These are phyloP conservation scores for Zelostemma sp. DNA, from an alignment of 1,140 invertebrate species.

Conservation along the genomic window DNA sequence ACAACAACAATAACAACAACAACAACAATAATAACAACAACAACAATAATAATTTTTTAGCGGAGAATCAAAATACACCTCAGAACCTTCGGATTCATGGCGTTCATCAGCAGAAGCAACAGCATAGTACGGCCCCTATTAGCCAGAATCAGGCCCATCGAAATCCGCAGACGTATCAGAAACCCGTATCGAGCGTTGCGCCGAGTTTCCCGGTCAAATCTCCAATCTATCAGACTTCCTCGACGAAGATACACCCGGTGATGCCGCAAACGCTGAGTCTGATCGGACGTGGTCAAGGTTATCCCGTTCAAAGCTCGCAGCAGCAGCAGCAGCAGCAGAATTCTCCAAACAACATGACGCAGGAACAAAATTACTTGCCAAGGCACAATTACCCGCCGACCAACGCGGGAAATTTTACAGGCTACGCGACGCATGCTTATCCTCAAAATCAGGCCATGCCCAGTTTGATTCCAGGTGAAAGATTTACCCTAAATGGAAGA, in stretches of 20 bases:
- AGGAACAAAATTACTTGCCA: conserved; percentile 53
- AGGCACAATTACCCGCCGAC: conserved; percentile 51
- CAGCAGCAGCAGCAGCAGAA: conserved; percentile 34
- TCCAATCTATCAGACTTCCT: conserved; percentile 84
- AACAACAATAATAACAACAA: conserved; percentile 50
- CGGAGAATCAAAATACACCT: conserved; percentile 57
- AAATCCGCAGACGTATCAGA: conserved; percentile 70
- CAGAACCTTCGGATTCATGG: conserved; percentile 52
- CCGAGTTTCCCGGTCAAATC: conserved; percentile 80
- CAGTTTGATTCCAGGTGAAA: conserved; percentile 33
- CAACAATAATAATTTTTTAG: conserved; percentile 42
- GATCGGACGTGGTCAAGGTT: conserved; percentile 66
- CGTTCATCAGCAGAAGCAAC: conserved; percentile 35
- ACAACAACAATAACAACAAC: conserved; percentile 53
- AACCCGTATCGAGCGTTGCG: conserved; percentile 86
- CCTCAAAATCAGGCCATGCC: conserved; percentile 28
- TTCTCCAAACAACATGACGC: conserved; percentile 31
- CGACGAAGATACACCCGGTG: conserved; percentile 84
- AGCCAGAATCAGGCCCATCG: conserved; percentile 48
- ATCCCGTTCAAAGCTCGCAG: conserved; percentile 41
- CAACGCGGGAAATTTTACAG: conserved; percentile 40
- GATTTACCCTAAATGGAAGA: too few relatives aligned
- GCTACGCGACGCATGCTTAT: conserved; percentile 35
- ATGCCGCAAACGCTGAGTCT: conserved; percentile 80
- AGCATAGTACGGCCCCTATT: conserved; percentile 18